A percentile compares a stretch with the other conserved stretches of the same genome.
These are phyloP conservation scores for Scaptodrosophila lebanonensis DNA, from an alignment of 1,140 invertebrate genomes.

Conservation along the genomic window DNA sequence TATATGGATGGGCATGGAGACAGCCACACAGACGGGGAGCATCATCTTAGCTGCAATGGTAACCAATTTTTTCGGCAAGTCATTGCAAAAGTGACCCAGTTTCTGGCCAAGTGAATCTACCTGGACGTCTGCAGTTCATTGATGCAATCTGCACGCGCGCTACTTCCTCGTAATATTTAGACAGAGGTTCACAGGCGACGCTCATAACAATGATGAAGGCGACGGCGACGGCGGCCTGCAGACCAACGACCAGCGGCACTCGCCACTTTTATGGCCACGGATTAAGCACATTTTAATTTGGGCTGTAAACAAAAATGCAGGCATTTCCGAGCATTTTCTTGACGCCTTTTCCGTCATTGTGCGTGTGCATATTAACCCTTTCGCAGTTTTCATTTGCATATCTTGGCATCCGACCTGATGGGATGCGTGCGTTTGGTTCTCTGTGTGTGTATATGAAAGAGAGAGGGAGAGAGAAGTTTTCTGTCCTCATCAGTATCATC, in stretches of 20 bases:
- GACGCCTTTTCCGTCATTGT: slow-evolving; percentile 60
- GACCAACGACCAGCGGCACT: slow-evolving; percentile 1
- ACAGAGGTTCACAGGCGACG: too few relatives aligned
- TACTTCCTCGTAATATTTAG: slow-evolving; percentile 46
- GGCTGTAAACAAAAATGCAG: slow-evolving; percentile 54
- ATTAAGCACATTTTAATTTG: slow-evolving; percentile 70
- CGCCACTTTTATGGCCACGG: slow-evolving; percentile 52
- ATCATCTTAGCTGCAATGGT: too few relatives aligned
- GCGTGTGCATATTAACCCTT: slow-evolving; percentile 63
- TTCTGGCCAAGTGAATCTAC: slow-evolving; percentile 41
- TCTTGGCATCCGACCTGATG: background rate
- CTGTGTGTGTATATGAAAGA: slow-evolving; percentile 7
- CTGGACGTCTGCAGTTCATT: slow-evolving; percentile 58
- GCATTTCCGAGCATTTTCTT: slow-evolving; percentile 31
- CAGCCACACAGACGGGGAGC: too few relatives aligned
- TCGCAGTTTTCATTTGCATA: slow-evolving; percentile 41
- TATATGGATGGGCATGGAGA: too few relatives aligned
- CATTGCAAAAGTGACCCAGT: slow-evolving; percentile 71
- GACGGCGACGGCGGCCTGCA: background rate
- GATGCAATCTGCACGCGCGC: slow-evolving; percentile 54
- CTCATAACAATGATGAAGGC: too few relatives aligned
- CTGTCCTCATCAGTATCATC: slow-evolving; percentile 39
- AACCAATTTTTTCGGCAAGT: slow-evolving; percentile 64
- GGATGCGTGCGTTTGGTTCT: background rate
- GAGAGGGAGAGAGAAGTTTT: slow-evolving; percentile 12